These are phyloP conservation scores for Cheilosia scutellata DNA, from an alignment of 2,888 invertebrate species.

Conservation along the genomic window DNA sequence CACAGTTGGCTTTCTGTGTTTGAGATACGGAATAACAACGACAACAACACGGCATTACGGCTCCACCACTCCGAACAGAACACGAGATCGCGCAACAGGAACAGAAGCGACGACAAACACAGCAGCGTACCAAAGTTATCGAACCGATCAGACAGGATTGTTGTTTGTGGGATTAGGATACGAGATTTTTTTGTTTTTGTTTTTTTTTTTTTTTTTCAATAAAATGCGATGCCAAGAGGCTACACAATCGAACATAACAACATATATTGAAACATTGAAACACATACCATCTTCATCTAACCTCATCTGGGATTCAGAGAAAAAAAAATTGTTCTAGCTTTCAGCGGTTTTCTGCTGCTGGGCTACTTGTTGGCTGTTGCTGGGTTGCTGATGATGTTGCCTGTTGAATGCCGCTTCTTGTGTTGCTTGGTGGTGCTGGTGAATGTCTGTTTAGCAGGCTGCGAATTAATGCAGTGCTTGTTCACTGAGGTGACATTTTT, in stretches of 20 bases:
- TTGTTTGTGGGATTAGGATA: slow-evolving; percentile 56
- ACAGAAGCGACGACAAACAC: slow-evolving; percentile 75
- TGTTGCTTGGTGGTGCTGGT: slow-evolving; percentile 36
- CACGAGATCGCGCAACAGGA: slow-evolving; percentile 71
- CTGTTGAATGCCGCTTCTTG: slow-evolving; percentile 32
- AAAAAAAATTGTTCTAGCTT: slow-evolving; percentile 21
- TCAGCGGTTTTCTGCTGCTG: neutral
- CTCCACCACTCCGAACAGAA: slow-evolving; percentile 44
- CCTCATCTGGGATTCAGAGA: slow-evolving; percentile 41
- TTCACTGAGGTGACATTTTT: slow-evolving; percentile 72
- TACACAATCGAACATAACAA: slow-evolving; percentile 67
- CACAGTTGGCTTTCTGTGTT: slow-evolving; percentile 71
- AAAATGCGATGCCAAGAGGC: neutral
- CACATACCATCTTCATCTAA: slow-evolving; percentile 68
- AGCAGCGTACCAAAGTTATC: slow-evolving; percentile 74
- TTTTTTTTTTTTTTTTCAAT: slow-evolving; percentile 10
- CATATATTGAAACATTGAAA: slow-evolving; percentile 73
- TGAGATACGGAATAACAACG: slow-evolving; percentile 68
- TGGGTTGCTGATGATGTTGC: slow-evolving; percentile 45
- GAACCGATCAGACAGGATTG: slow-evolving; percentile 75
- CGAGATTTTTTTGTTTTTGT: slow-evolving; percentile 13
- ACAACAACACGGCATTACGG: slow-evolving; percentile 68
- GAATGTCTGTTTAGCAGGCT: slow-evolving; percentile 28
- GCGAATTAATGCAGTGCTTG: slow-evolving; percentile 54
- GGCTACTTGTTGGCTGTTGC: slow-evolving; percentile 40